Percentiles rank a stretch among this genome's conserved stretches.
These are phyloP conservation scores for Brachionus manjavacas DNA, from an alignment of 1,140 invertebrate genomes.

Conservation along the genomic window DNA sequence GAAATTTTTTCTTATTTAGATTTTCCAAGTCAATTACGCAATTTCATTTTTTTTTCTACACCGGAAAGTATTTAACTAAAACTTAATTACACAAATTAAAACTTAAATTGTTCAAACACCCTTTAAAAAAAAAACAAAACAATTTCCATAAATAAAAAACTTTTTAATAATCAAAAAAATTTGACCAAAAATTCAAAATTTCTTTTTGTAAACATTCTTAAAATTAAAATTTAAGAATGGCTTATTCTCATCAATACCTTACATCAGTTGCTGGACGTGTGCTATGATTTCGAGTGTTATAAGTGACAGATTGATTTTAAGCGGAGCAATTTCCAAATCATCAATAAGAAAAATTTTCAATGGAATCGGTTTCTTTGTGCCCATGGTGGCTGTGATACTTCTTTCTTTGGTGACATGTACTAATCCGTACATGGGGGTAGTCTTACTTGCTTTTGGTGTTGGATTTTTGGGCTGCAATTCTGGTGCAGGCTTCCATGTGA, in stretches of 20 bases:
- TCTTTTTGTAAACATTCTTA: slow-evolving; percentile 25
- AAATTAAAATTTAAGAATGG: slow-evolving; percentile 50
- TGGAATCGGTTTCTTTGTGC: slow-evolving; percentile 3
- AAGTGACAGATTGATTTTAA: slow-evolving; percentile 49
- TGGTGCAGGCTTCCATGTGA: slow-evolving; percentile 19
- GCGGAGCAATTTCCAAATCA: slow-evolving; percentile 47
- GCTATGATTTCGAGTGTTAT: slow-evolving; percentile 51
- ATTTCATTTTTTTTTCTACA: too few species aligned
- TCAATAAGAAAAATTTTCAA: slow-evolving; percentile 53
- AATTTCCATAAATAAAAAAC: too few species aligned
- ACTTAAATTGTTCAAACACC: too few species aligned
- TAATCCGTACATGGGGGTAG: slow-evolving; percentile 24
- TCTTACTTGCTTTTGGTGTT: background rate
- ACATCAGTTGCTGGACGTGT: slow-evolving; percentile 52
- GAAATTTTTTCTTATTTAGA: too few species aligned
- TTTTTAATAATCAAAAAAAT: too few species aligned
- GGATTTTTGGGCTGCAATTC: slow-evolving; percentile 24
- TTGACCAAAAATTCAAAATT: slow-evolving; percentile 44
- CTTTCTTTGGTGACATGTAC: slow-evolving; percentile 11
- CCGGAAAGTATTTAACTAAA: too few species aligned
- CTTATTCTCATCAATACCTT: slow-evolving; percentile 55
- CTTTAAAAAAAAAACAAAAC: too few species aligned
- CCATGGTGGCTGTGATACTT: slow-evolving; percentile 4
- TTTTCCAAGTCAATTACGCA: too few species aligned
- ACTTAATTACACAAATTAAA: too few species aligned